These are phyloP conservation scores for Bicyclus anynana DNA, from an alignment of 1,140 invertebrate genomes.

Conservation along the genomic window DNA sequence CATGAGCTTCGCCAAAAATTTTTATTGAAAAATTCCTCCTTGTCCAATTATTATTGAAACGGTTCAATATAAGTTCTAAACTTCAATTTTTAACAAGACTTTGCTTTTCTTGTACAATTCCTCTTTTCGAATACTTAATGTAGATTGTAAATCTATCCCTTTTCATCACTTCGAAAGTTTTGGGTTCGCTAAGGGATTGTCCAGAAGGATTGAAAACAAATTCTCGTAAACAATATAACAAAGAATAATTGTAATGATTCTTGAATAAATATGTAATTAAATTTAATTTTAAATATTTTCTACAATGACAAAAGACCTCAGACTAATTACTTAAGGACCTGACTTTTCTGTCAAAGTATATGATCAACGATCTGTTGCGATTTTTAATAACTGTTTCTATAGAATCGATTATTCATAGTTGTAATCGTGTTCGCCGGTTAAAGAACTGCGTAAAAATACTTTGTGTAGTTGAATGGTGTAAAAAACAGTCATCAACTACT, in stretches of 20 bases:
- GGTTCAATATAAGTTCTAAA: conserved; percentile 56
- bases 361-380: no score
- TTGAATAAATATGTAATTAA: no score
- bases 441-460: no score
- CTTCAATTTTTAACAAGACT: conserved; percentile 63
- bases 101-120: conserved; percentile 68
- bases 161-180: conserved; percentile 58
- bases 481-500: no score
- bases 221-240: background rate
- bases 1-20: conserved; percentile 52
- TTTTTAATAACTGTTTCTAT: no score
- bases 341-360: no score
- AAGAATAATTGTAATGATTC: background rate
- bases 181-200: conserved; percentile 47
- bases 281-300: no score
- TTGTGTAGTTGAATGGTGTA: no score
- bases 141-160: conserved; percentile 58
- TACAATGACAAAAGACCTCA: no score
- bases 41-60: conserved; percentile 50
- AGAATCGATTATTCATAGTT: no score
- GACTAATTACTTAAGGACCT: no score
- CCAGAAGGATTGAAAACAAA: conserved; percentile 1
- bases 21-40: conserved; percentile 61
- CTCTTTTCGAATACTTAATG: conserved; percentile 64
- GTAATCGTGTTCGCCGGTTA: no score